Evolutionary conservation across 2,888 invertebrate genomes (phyloP).

Genomic region (Tridacna crocea): DNA sequence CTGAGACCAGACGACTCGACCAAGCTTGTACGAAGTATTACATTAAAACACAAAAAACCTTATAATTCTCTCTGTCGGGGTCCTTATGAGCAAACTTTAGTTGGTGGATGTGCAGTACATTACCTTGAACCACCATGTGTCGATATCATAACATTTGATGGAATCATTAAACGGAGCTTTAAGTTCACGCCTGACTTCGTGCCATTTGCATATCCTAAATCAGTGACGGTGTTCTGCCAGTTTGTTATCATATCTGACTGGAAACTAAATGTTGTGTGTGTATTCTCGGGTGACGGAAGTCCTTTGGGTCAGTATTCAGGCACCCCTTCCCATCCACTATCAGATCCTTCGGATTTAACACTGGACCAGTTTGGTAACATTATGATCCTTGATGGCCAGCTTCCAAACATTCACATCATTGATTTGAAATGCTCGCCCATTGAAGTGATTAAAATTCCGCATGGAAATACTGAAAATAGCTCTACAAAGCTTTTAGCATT

Average conservation of each 20-base stretch:
- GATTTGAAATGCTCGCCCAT: constrained; percentile 39
- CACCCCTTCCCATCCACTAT: constrained; percentile 36
- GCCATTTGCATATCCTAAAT: constrained; percentile 34
- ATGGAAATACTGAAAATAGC: constrained; percentile 1
- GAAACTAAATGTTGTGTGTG: constrained; percentile 43
- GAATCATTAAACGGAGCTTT: constrained; percentile 29
- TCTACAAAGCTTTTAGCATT: constrained; percentile 42
- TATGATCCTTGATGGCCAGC: constrained; percentile 51
- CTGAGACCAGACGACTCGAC: constrained; percentile 9
- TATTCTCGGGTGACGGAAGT: constrained; percentile 40
- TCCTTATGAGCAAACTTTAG: constrained; percentile 45
- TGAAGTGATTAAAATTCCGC: constrained; percentile 49
- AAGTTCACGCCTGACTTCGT: constrained; percentile 28
- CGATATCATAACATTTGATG: constrained; percentile 42
- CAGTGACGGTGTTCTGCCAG: constrained; percentile 42
- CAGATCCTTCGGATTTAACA: constrained; percentile 47
- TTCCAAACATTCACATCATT: constrained; percentile 51
- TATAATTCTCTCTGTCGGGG: constrained; percentile 51
- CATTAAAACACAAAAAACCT: neutral
- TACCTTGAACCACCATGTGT: constrained; percentile 24
- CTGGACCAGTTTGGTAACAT: constrained; percentile 51
- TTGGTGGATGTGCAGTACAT: constrained; percentile 37
- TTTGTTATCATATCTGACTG: constrained; percentile 47
- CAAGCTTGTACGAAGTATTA: constrained; percentile 36
- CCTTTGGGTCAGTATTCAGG: constrained; percentile 50